Evolutionary conservation across 1,140 invertebrate species (phyloP), one percentile per base, ranked within the genome.

Genomic region (Polypedilum pembai): DNA sequence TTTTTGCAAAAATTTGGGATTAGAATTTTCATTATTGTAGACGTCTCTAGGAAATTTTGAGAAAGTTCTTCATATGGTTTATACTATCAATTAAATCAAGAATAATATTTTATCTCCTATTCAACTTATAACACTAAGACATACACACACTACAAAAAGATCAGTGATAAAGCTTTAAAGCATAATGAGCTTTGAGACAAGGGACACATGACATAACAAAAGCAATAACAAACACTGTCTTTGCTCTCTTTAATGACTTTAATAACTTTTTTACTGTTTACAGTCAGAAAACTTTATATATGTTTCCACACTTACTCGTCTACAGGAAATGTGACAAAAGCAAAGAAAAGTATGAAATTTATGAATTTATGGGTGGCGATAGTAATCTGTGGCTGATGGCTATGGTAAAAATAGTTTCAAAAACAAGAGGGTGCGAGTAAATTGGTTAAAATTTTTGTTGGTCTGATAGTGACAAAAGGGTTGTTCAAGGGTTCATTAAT

Each of bases 401-500:
- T n/a, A 10, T 33, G 24, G 24, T 33, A 33, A 33, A 33, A 33
- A 33, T 33, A 33, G 24, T 33, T 33, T 33, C 15, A n/a, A 56
- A 12, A 56, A 15, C 12, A 15, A 56, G 8, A 45, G 8, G 8
- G 41, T 15, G 8, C 45, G 45, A 56, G 45, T 56, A 21, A 69
- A 69, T 69, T 10, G 65, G 65, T 69, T 69, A 20, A 56, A 56
- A n/a, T 69, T 69, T 69, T 69, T 18, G 24, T 33, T 33, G 65
- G 65, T 69, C 65, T 69, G 65, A 69, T 69, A 69, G 65, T 69
- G 65, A 69, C 65, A 69, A 69, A 69, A 69, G 65, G 65, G 65
- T 69, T 69, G 65, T 69, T 69, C 65, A 69, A 69, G 65, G 20
- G 65, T 69, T 69, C 20, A 69, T 69, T 69, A 69, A 69, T 69